Conservation (phyloP, 1,140 invertebrate genomes). For the Vanessa tameamea region DNA sequence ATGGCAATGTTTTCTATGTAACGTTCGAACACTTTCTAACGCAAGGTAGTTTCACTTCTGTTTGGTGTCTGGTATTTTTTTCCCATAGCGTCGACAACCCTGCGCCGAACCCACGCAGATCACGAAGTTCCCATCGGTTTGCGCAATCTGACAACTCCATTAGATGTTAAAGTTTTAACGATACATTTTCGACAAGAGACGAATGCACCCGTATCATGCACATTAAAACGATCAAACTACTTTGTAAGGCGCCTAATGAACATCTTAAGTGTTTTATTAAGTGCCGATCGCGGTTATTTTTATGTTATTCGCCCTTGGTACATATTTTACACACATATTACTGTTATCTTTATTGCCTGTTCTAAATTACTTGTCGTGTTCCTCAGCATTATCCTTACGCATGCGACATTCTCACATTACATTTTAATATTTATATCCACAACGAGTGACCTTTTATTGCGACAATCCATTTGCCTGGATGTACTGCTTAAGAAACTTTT, state of each 20-base stretch:
- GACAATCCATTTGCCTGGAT: slow-evolving; percentile 3
- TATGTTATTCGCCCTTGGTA: slow-evolving; percentile 57
- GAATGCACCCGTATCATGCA: slow-evolving; percentile 53
- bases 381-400: slow-evolving; percentile 18
- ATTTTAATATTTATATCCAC: slow-evolving; percentile 14
- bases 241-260: slow-evolving; percentile 59
- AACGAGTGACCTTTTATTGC: slow-evolving; percentile 18
- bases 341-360: slow-evolving; percentile 48
- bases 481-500: not conserved
- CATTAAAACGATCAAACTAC: slow-evolving; percentile 72
- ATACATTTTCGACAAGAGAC: slow-evolving; percentile 52
- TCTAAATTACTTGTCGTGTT: slow-evolving; percentile 30
- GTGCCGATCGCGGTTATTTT: slow-evolving; percentile 74
- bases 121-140: slow-evolving; percentile 50
- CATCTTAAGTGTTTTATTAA: slow-evolving; percentile 76
- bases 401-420: slow-evolving; percentile 24
- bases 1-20: no score
- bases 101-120: slow-evolving; percentile 52
- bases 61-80: no score
- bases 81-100: slow-evolving; percentile 34
- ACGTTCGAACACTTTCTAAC: no score
- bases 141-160: slow-evolving; percentile 74
- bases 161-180: slow-evolving; percentile 58
- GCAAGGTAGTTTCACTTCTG: no score
- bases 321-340: slow-evolving; percentile 45